Evolutionary conservation across 2,888 invertebrate species (phyloP).

Genomic region (Yponomeuta plumbellus): DNA sequence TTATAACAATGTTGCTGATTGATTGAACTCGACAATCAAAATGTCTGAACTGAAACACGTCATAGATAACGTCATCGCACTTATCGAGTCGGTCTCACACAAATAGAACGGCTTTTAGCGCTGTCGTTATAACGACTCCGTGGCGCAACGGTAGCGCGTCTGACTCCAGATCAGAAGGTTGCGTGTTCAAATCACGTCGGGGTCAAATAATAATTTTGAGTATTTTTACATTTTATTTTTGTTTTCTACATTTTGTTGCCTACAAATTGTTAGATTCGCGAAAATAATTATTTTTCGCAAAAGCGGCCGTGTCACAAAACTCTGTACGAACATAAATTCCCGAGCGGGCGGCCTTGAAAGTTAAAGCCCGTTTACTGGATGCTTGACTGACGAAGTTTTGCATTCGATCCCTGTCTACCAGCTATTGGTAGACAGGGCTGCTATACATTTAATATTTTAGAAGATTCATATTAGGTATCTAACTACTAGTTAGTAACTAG

Average conservation of each 20-base stretch:
- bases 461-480: too few species aligned
- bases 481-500: too few species aligned
- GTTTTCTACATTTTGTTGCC: background rate
- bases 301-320: background rate
- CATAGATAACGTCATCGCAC: background rate
- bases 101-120: constrained; percentile 31
- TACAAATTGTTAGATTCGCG: background rate
- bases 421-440: too few species aligned
- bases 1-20: too few species aligned
- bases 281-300: background rate
- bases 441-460: too few species aligned
- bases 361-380: background rate
- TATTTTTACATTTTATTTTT: constrained; percentile 6
- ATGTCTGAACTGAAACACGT: background rate
- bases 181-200: constrained; percentile 92
- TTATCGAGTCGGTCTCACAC: constrained; percentile 31
- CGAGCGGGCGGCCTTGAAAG: constrained; percentile 2
- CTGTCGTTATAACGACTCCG: constrained; percentile 74
- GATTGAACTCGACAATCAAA: too few species aligned
- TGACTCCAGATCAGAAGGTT: constrained; percentile 97
- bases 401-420: too few species aligned
- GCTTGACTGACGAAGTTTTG: too few species aligned
- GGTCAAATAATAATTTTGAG: constrained; percentile 72
- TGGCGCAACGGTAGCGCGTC: constrained; percentile 98
- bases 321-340: background rate